Base-by-base conservation (phyloP, 2,113 vertebrate genomes). In the Apodemus sylvaticus region DNA sequence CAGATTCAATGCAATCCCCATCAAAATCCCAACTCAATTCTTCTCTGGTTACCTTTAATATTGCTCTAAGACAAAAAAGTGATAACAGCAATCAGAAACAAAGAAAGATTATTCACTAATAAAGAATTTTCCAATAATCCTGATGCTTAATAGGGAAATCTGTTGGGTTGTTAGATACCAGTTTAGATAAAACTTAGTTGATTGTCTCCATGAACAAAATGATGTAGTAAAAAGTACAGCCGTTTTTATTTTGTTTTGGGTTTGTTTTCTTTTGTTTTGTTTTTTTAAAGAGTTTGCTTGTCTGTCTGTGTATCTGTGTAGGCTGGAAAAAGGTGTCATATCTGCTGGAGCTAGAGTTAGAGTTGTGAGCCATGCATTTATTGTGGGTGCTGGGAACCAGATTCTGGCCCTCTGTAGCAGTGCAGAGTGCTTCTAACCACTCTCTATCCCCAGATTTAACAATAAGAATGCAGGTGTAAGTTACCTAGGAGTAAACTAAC, bases 391-490 rank as follows among this genome's bases (percentile, higher is more conserved):
- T 70, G 16, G 36, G 68, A 71, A 68, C 31, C 66, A 68, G 26
- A 34, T 14, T 14, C 31, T 68, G 66, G 31, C 14, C 31, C 31
- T 68, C 31, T 34, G 13, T 5, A 68, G 31, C 34, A 68, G 66
- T 68, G 62, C 19, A 10, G 11, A 26, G 20, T 60, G 60, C 60
- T 20, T 4, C 20, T 58, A 58, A 19, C 58, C 58, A 58, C 58
- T 19, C 16, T 19, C 20, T 60, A 60, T 19, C 20, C 7, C 62
- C 66, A 70, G 66, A n/a, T 20, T 64, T 89, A 36, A 86, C 34
- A 86, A 34, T 96, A 55, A 89, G 20, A 70, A 78, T 82, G 14
- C 48, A 85, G 73, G 64, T 86, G 62, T 93, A 87, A 90, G 86
- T 60, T n/a, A 60, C n/a, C 29, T 85, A 64, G 26, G 82, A 85